A percentile compares a stretch with the other conserved stretches of the same genome.
Evolutionary conservation across 2,113 vertebrate species (phyloP).

Genomic region (Cebus imitator): DNA sequence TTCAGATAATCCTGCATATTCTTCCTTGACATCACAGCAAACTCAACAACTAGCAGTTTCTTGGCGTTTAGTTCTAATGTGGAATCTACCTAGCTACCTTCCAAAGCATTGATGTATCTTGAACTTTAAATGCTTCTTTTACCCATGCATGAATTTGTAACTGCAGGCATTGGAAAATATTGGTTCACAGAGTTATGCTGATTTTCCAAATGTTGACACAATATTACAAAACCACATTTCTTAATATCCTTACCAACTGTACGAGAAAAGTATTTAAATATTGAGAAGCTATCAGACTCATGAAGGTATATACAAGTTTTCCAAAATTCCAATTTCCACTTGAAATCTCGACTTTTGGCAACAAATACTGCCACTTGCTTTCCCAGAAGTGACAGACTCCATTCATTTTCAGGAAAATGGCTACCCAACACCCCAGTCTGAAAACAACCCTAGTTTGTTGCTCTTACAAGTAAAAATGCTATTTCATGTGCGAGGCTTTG

Average conservation of each 20-base stretch:
- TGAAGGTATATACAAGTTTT: not conserved
- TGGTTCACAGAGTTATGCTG: not conserved
- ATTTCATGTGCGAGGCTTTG: not conserved
- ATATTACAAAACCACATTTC: not conserved
- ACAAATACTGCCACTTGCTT: not conserved
- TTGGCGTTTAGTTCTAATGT: not conserved
- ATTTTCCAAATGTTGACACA: not conserved
- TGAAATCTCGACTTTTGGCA: not conserved
- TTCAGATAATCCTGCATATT: not conserved
- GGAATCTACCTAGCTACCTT: not conserved
- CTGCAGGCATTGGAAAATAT: not conserved
- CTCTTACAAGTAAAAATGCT: not conserved
- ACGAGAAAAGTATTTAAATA: not conserved
- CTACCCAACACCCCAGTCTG: not conserved
- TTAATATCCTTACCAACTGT: not conserved
- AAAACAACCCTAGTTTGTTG: not conserved
- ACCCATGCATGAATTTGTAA: not conserved
- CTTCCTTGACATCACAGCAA: not conserved
- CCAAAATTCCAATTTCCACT: not conserved
- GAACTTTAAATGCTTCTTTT: not conserved
- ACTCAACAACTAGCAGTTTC: not conserved
- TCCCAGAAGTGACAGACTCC: not conserved
- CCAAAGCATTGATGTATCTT: not conserved
- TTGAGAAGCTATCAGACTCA: not conserved
- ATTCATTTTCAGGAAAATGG: not conserved